These are phyloP conservation scores for Helicoverpa assulta DNA, from an alignment of 2,888 invertebrate species.

Conservation along the genomic window DNA sequence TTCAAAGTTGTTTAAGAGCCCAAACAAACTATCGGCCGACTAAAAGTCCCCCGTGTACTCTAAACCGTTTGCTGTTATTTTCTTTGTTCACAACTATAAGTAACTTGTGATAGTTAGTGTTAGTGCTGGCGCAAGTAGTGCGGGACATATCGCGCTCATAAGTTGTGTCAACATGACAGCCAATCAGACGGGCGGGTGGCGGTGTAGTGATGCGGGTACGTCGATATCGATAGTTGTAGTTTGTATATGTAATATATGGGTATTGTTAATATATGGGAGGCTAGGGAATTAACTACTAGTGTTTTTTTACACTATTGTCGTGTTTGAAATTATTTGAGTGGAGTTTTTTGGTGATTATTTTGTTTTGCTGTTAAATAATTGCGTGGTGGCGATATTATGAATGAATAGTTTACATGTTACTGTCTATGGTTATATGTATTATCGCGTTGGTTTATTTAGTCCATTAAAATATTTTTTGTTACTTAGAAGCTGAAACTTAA, in stretches of 20 bases:
- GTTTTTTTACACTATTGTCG: too few species aligned
- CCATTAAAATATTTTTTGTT: neutral
- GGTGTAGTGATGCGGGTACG: constrained; percentile 27
- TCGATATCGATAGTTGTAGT: constrained; percentile 1
- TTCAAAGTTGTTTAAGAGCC: too few species aligned
- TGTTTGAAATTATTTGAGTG: too few species aligned
- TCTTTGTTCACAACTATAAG: constrained; percentile 19
- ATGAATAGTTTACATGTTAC: neutral
- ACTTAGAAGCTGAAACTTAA: neutral
- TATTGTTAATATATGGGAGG: neutral
- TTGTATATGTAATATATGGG: too few species aligned
- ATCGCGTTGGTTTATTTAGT: too few species aligned
- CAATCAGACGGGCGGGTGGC: constrained; percentile 54
- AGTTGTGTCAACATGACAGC: constrained; percentile 63
- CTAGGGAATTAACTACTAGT: neutral
- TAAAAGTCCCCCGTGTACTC: too few species aligned
- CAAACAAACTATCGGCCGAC: too few species aligned
- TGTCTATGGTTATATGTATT: neutral
- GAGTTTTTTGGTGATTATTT: neutral
- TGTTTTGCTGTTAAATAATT: too few species aligned
- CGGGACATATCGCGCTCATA: constrained; percentile 57
- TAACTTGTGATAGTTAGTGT: constrained; percentile 37
- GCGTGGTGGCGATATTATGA: too few species aligned
- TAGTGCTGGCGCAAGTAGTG: constrained; percentile 37
- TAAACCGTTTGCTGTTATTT: constrained; percentile 4